Conservation (phyloP, 2,113 vertebrate genomes). For the Rhombomys opimus region DNA sequence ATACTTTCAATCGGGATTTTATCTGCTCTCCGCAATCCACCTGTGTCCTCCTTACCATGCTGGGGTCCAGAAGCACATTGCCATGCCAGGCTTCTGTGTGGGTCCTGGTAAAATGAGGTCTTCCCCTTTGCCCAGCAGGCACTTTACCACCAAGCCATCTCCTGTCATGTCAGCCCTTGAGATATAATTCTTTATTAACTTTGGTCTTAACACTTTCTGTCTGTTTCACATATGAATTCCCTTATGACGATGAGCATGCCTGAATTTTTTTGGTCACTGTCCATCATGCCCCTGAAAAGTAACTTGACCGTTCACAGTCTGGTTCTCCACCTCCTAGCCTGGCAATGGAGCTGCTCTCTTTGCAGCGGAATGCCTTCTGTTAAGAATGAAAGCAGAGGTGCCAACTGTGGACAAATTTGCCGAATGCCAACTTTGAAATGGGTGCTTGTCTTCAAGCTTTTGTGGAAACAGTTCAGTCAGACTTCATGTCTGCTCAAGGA, state of each 20-base stretch:
- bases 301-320: background rate
- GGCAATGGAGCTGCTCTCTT: accelerated
- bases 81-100: background rate
- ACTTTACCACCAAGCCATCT: background rate
- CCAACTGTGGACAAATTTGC: no score
- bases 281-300: background rate
- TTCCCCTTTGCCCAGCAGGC: background rate
- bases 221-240: background rate
- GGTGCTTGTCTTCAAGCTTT: background rate
- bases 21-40: background rate
- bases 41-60: background rate
- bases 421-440: background rate
- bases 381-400: background rate
- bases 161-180: background rate
- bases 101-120: background rate
- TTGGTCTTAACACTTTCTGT: background rate
- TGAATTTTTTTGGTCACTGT: background rate
- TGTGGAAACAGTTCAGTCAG: background rate
- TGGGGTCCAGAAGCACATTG: background rate
- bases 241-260: background rate
- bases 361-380: background rate
- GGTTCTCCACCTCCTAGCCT: background rate
- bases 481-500: background rate
- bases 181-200: background rate
- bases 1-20: background rate